A percentile compares a stretch with the other conserved stretches of the same genome.
Evolutionary conservation across 2,113 vertebrate species (phyloP).

Genomic region (Forbesichthys papilliferus): DNA sequence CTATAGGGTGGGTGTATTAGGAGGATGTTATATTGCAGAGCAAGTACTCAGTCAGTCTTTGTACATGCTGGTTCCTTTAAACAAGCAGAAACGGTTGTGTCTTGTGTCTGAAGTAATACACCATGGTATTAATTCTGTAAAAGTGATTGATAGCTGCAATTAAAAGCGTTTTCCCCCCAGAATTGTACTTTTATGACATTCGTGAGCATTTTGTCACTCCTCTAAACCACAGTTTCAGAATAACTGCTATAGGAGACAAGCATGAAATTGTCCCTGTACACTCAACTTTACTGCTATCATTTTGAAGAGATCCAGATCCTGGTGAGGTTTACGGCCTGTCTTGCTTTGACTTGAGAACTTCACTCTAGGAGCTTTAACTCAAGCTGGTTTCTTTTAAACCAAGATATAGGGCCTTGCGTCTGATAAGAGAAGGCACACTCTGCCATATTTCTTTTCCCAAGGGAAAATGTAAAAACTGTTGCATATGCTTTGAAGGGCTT

Average conservation of each 20-base stretch:
- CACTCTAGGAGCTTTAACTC: slow-evolving; percentile 27
- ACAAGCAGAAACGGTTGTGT: too few species aligned
- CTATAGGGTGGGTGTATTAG: too few species aligned
- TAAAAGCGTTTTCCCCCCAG: too few species aligned
- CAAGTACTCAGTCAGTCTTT: too few species aligned
- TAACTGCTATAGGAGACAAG: neutral
- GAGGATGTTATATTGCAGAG: too few species aligned
- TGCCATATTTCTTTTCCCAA: slow-evolving; percentile 37
- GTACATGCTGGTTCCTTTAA: too few species aligned
- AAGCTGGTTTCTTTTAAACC: slow-evolving; percentile 55
- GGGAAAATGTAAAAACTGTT: slow-evolving; percentile 23
- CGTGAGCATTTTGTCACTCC: too few species aligned
- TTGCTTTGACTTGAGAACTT: slow-evolving; percentile 1
- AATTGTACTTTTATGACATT: too few species aligned
- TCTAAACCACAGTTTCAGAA: neutral
- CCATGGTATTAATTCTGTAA: too few species aligned
- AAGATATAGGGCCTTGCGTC: slow-evolving; percentile 39
- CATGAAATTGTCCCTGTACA: neutral
- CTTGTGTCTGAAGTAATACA: too few species aligned
- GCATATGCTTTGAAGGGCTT: slow-evolving; percentile 13
- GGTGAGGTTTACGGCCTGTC: slow-evolving; percentile 1
- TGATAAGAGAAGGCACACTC: slow-evolving; percentile 43
- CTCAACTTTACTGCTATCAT: slow-evolving; percentile 21
- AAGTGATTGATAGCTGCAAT: too few species aligned
- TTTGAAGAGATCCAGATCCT: slow-evolving; percentile 33